A percentile compares a stretch with the other conserved stretches of the same genome.
Conservation (phyloP, 1,140 invertebrate genomes). For the Chionoecetes opilio region DNA sequence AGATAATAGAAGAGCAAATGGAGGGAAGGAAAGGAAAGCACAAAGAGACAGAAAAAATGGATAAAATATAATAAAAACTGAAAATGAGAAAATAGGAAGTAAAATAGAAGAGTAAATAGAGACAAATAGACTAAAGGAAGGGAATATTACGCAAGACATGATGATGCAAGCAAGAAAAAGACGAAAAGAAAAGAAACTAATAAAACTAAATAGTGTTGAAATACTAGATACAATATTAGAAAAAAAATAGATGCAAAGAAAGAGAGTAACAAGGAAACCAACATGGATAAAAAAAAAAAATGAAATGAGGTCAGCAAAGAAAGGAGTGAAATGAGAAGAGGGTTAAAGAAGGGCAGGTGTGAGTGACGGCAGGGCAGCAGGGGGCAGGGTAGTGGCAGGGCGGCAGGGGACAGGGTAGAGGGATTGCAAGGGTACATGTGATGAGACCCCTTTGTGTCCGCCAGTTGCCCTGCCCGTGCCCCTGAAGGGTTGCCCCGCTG, state of each 20-base stretch:
- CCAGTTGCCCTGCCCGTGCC: too few relatives aligned
- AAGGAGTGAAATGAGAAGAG: not conserved
- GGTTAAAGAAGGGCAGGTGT: not conserved
- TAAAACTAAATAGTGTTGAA: too few relatives aligned
- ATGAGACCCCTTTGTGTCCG: too few relatives aligned
- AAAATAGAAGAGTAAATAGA: not conserved
- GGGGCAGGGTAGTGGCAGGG: too few relatives aligned
- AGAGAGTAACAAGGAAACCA: too few relatives aligned
- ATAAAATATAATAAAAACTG: not conserved
- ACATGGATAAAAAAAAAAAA: not conserved
- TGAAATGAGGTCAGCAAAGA: not conserved
- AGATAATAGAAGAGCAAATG: not conserved
- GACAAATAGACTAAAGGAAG: not conserved
- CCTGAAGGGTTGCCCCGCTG: not conserved
- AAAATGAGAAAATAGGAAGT: not conserved
- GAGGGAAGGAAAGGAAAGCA: not conserved
- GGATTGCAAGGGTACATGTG: too few relatives aligned
- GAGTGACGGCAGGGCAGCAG: not conserved
- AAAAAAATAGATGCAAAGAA: not conserved
- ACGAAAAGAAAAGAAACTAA: not conserved
- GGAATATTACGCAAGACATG: not conserved
- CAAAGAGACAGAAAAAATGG: not conserved
- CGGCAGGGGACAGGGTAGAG: too few relatives aligned
- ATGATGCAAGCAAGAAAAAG: not conserved
- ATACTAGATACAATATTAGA: too few relatives aligned